These are phyloP conservation scores for Silurus glanis DNA, from an alignment of 2,113 vertebrate species.

Conservation along the genomic window DNA sequence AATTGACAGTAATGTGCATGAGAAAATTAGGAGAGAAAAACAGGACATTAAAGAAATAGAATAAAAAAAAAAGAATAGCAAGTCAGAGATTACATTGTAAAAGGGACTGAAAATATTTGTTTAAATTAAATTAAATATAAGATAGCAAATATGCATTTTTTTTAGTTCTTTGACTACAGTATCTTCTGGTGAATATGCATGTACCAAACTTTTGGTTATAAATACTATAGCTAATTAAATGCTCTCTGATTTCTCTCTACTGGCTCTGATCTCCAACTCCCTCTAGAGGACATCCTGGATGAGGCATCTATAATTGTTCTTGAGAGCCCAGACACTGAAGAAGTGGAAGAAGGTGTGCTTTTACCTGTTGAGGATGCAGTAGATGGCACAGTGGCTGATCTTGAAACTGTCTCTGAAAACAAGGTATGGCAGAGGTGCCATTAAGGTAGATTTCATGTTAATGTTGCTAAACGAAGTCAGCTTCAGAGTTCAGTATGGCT, in stretches of 20 bases:
- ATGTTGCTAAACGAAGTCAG: background rate
- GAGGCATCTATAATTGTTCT: slow-evolving; percentile 66
- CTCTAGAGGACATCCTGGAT: slow-evolving; percentile 75
- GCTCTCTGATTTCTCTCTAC: background rate
- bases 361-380: slow-evolving; percentile 49
- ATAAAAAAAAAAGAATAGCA: background rate
- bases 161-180: background rate
- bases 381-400: slow-evolving; percentile 57
- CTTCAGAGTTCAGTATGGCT: background rate
- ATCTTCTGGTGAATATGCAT: background rate
- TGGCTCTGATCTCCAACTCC: slow-evolving; percentile 26
- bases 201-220: background rate
- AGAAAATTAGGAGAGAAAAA: background rate
- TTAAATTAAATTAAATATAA: background rate
- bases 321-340: slow-evolving; percentile 59
- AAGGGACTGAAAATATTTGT: background rate
- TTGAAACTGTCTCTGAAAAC: slow-evolving; percentile 48
- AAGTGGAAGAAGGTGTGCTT: slow-evolving; percentile 52
- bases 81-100: background rate
- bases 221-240: background rate
- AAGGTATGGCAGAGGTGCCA: slow-evolving; percentile 59
- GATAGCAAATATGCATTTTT: background rate
- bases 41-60: background rate
- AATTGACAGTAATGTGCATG: background rate
- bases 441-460: background rate